Base-by-base conservation (phyloP, 1,140 invertebrate species). In the Drosophila sproati region DNA sequence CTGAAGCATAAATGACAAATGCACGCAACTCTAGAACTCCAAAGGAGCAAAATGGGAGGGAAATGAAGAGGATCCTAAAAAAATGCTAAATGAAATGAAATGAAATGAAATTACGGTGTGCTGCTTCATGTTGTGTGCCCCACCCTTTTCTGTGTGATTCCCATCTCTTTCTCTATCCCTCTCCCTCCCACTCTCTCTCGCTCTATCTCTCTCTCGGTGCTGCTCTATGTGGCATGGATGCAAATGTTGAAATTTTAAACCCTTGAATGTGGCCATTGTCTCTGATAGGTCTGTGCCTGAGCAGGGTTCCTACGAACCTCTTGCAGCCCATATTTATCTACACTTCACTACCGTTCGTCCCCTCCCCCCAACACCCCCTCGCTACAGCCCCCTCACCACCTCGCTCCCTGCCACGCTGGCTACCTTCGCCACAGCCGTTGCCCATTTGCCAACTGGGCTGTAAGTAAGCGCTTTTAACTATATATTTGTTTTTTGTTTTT, bases 211-310 rank as follows among this genome's bases (percentile, higher is more conserved):
- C 12, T 37, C 37, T 50, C 35, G 3, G 39, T 45, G 4, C 29
- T 28, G 2, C 5, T 51, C 32, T 51, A 5, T 55, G 52, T 63
- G 41, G 47, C 31, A n/a, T 66, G 52, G 75, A 88, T 88, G 85
- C 85, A 89, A 89, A 89, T 89, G 85, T 43, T 89, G 85, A 88
- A 88, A 88, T 88, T 88, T 78, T 88, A 88, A 88, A 88, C 85
- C 85, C 85, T 88, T 88, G 81, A 88, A 89, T 90, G 85, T 75
- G 83, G 80, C 80, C 80, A 88, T 89, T 88, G 85, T 89, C 85
- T 88, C 89, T 88, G 85, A 78, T 87, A 67, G 78, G 73, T 77
- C 41, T 68, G 62, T 43, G 60, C 37, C 37, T 43, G 68, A n/a
- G 31, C 32, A n/a, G 39, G 39, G 12, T 60, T 48, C 20, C 43